Base-by-base conservation (phyloP, 2,888 invertebrate genomes). In the Melanchra persicariae region DNA sequence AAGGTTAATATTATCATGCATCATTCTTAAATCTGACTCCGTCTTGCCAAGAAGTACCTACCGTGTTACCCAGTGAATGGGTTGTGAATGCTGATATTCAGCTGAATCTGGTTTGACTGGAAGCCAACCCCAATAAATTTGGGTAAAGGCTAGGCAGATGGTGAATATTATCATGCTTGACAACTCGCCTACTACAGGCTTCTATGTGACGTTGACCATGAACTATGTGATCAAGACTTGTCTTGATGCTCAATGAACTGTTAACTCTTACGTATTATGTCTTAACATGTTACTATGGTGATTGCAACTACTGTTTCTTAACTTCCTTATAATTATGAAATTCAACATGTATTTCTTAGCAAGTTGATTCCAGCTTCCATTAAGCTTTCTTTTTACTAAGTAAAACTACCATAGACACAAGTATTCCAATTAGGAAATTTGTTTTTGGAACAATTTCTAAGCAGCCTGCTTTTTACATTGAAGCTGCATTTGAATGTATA, bases 151-250 rank as follows among this genome's bases (percentile, higher is more conserved):
- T n/a, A n/a, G n/a, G n/a, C n/a, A n/a, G n/a, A n/a, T n/a, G n/a
- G n/a, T n/a, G n/a, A n/a, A 22, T 61, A 17, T 15, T 26, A 34
- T 30, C 4, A 24, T 10, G 45, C 15, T 51, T 3, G 9, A 15
- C 43, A n/a, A 19, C 19, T 22, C 5, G 1, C 17, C 9, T 51
- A 30, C n/a, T 43, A 34, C 12, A 10, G 30, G 19, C 30, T 66
- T 43, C 24, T 24, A 9, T 10, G 12, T 47, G 37, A 55, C 64
- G 10, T 55, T 49, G 34, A 26, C 65, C 65, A 12, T 74, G 43
- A 72, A 72, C 72, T 74, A 45, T 49, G 49, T 45, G 24, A 64
- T 37, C 26, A 43, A 72, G 49, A 73, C 22, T 49, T 26, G 30
- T 22, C 40, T 55, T 43, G 17, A 43, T 65, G 26, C 1, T 12